Evolutionary conservation across 2,888 invertebrate species (phyloP).

Genomic region (Dolomedes plantarius): DNA sequence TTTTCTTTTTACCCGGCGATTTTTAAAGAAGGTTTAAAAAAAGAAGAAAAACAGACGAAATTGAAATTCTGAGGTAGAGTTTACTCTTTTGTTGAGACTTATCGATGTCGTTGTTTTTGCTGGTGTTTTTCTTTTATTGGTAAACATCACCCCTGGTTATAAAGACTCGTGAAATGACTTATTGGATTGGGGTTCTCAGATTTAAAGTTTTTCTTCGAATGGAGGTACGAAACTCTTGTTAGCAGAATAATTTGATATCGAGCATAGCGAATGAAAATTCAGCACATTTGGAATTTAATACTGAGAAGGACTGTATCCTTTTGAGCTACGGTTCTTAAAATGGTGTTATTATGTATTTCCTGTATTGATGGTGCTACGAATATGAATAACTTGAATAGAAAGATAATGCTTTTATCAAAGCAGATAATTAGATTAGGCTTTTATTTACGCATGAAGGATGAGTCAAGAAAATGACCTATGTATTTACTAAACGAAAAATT

Average conservation of each 20-base stretch:
- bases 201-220: constrained; percentile 24
- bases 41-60: constrained; percentile 31
- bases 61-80: constrained; percentile 47
- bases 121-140: constrained; percentile 36
- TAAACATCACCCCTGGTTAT: constrained; percentile 51
- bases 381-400: too few relatives aligned
- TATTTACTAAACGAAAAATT: too few relatives aligned
- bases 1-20: constrained; percentile 35
- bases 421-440: too few relatives aligned
- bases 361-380: too few relatives aligned
- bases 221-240: not conserved
- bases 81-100: constrained; percentile 53
- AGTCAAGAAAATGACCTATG: too few relatives aligned
- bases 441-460: too few relatives aligned
- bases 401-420: too few relatives aligned
- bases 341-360: too few relatives aligned
- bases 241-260: not conserved
- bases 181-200: constrained; percentile 53
- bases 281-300: too few relatives aligned
- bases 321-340: too few relatives aligned
- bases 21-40: constrained; percentile 18
- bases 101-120: constrained; percentile 44
- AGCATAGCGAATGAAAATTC: not conserved
- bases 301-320: too few relatives aligned
- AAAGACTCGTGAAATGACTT: constrained; percentile 48